Percentiles rank a stretch among this genome's conserved stretches.
Evolutionary conservation across 2,113 vertebrate genomes (phyloP).

Genomic region (Ornithorhynchus anatinus): DNA sequence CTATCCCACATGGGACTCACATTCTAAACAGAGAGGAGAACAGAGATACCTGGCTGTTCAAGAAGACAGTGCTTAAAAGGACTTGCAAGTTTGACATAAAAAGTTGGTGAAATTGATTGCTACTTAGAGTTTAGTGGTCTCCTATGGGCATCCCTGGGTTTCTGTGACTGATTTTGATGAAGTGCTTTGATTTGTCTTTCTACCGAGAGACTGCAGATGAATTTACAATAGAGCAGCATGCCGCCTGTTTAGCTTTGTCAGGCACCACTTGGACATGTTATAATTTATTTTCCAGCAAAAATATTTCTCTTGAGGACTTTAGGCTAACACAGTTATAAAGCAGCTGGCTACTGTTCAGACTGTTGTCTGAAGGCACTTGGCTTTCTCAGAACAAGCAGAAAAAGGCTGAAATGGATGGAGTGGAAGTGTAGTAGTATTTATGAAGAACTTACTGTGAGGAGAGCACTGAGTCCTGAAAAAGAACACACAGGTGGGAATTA

Average conservation of each 20-base stretch:
- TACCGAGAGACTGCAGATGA: conserved; percentile 78
- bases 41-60: conserved; percentile 63
- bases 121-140: conserved; percentile 82
- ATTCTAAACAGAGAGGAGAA: too few relatives aligned
- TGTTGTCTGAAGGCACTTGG: conserved; percentile 65
- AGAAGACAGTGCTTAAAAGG: conserved; percentile 66
- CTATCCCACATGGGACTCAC: too few relatives aligned
- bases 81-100: conserved; percentile 77
- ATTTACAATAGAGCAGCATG: conserved; percentile 79
- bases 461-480: too few relatives aligned
- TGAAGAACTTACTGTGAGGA: too few relatives aligned
- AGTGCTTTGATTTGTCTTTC: conserved; percentile 85
- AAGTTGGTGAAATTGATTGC: conserved; percentile 82
- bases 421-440: too few relatives aligned
- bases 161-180: conserved; percentile 86
- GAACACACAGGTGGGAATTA: too few relatives aligned
- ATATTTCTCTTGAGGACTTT: conserved; percentile 79
- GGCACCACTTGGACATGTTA: conserved; percentile 81
- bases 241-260: conserved; percentile 84
- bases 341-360: conserved; percentile 78
- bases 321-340: conserved; percentile 80
- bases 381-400: conserved; percentile 53
- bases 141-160: conserved; percentile 76
- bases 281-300: conserved; percentile 85
- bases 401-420: conserved; percentile 17